A percentile compares a stretch with the other conserved stretches of the same genome.
These are phyloP conservation scores for Zaprionus tsacasi DNA, from an alignment of 1,140 invertebrate species.

Conservation along the genomic window DNA sequence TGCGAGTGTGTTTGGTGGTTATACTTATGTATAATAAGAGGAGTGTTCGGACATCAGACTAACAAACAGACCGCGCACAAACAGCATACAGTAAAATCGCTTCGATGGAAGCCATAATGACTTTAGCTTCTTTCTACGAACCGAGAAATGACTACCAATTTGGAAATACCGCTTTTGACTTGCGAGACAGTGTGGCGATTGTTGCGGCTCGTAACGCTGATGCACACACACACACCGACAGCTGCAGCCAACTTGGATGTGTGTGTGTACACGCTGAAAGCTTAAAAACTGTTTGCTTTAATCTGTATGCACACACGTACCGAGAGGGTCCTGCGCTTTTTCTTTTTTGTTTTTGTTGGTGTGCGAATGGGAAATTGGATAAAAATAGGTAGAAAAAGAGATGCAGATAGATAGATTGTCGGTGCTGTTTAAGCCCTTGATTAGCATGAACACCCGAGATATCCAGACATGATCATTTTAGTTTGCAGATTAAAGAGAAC, in stretches of 20 bases:
- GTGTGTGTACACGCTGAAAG: conserved; percentile 13
- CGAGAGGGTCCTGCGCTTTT: neutral
- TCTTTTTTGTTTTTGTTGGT: neutral
- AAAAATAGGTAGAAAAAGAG: conserved; percentile 1
- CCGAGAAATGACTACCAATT: conserved; percentile 81
- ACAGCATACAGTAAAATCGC: conserved; percentile 77
- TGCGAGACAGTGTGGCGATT: conserved; percentile 80
- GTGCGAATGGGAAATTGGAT: neutral
- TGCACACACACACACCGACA: neutral
- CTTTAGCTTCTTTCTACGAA: conserved; percentile 79
- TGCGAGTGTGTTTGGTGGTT: conserved; percentile 59
- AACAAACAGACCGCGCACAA: conserved; percentile 78
- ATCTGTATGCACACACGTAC: conserved; percentile 5
- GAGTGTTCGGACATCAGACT: conserved; percentile 78
- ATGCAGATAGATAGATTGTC: neutral
- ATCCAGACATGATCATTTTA: neutral
- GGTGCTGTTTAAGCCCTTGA: conserved; percentile 5
- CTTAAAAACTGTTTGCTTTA: conserved; percentile 28
- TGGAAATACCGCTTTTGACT: conserved; percentile 79
- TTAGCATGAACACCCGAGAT: neutral
- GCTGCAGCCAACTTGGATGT: neutral
- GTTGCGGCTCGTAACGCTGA: conserved; percentile 28
- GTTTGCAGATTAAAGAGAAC: neutral
- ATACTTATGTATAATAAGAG: conserved; percentile 75
- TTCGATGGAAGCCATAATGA: conserved; percentile 81